phyloP scores from a whole-genome alignment of 1,140 invertebrate genomes.

The Cotesia chilonis region DNA sequence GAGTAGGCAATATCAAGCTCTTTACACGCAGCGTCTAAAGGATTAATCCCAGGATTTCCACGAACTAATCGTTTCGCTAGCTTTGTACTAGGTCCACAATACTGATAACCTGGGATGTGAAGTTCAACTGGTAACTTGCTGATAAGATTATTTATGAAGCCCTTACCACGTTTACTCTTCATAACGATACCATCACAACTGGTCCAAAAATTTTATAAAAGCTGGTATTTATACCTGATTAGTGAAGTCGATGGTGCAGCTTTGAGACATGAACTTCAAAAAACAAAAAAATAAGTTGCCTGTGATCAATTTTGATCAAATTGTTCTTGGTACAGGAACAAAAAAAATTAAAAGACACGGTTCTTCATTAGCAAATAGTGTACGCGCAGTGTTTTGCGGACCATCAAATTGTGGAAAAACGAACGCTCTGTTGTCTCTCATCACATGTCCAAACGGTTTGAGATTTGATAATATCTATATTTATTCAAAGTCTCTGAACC shows the following conservation, averaged over 20 bases:
- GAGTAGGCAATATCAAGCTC: conserved; percentile 55
- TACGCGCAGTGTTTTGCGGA: too few species aligned
- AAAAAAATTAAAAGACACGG: too few species aligned
- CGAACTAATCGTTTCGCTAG: not conserved
- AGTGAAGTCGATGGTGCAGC: too few species aligned
- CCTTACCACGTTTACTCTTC: too few species aligned
- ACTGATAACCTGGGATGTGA: not conserved
- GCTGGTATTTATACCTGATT: too few species aligned
- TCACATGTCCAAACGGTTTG: conserved; percentile 19
- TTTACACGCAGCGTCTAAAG: conserved; percentile 43
- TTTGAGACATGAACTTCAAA: too few species aligned
- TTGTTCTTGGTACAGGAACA: too few species aligned
- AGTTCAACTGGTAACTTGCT: conserved; percentile 1
- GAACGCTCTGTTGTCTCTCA: conserved; percentile 19
- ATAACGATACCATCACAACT: too few species aligned
- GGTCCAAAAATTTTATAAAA: too few species aligned
- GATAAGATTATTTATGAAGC: not conserved
- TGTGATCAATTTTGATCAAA: too few species aligned
- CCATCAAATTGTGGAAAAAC: conserved; percentile 3
- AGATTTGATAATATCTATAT: conserved; percentile 30
- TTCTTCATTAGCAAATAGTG: too few species aligned
- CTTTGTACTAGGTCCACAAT: conserved; percentile 1
- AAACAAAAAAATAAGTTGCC: too few species aligned
- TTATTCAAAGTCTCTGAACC: conserved; percentile 24
- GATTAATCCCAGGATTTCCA: conserved; percentile 3